phyloP scores from a whole-genome alignment of 2,888 invertebrate species.

The Eretmocerus hayati region DNA sequence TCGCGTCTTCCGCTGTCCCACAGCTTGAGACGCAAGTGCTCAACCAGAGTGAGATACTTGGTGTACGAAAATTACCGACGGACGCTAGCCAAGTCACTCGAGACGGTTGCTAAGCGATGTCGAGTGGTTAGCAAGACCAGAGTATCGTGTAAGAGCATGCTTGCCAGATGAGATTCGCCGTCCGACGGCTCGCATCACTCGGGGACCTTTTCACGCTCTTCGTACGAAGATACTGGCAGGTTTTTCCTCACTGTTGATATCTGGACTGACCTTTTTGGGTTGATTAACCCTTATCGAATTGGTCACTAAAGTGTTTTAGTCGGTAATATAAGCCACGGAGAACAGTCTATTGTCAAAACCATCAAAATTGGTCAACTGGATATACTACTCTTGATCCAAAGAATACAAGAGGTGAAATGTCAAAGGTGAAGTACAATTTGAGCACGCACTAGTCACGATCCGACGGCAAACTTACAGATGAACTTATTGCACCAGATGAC shows the following conservation, averaged over 20 bases:
- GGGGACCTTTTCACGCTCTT: neutral
- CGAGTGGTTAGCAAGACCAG: neutral
- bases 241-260: neutral
- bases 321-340: too few species aligned
- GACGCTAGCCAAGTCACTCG: constrained; percentile 5
- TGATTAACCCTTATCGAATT: neutral
- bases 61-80: constrained; percentile 7
- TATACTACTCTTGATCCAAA: too few species aligned
- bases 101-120: constrained; percentile 14
- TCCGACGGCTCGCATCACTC: constrained; percentile 13
- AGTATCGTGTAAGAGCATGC: neutral
- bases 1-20: neutral
- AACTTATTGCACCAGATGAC: too few species aligned
- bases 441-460: too few species aligned
- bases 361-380: too few species aligned
- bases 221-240: too few species aligned
- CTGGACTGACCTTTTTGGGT: neutral
- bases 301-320: too few species aligned
- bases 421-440: too few species aligned
- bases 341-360: too few species aligned
- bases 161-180: neutral
- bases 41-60: too few species aligned
- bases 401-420: too few species aligned
- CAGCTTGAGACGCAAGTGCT: neutral
- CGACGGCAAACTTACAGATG: too few species aligned